Conservation (phyloP, 2,797 vertebrate genomes). For the Arremon aurantiirostris region DNA sequence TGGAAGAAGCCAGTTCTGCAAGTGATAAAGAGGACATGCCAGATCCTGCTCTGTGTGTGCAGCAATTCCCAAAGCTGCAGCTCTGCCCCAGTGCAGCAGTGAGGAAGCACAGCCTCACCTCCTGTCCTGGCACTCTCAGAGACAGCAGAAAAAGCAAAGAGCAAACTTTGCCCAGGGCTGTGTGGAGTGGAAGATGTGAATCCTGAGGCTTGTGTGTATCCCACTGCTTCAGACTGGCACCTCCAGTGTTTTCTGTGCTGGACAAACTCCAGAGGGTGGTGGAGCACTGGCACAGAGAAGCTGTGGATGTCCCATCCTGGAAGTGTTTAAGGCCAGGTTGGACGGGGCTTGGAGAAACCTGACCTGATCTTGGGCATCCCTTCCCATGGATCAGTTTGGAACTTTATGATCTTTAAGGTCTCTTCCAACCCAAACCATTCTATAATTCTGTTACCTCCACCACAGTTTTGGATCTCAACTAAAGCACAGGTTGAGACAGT, state of each 20-base stretch:
- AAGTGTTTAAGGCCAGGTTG: neutral
- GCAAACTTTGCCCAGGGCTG: neutral
- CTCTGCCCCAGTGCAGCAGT: neutral
- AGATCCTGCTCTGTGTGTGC: neutral
- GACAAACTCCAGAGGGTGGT: neutral
- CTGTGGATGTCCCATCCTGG: neutral
- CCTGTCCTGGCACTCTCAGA: neutral
- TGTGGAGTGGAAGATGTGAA: fast-evolving
- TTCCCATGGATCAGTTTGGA: neutral
- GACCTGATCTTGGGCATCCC: neutral
- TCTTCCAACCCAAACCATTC: neutral
- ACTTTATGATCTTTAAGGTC: neutral
- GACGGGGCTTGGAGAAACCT: neutral
- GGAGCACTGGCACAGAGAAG: neutral
- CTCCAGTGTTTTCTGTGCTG: neutral
- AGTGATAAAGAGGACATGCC: constrained; percentile 6
- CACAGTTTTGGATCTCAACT: neutral
- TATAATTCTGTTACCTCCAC: neutral
- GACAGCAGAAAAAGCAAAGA: neutral
- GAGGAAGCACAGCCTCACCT: neutral
- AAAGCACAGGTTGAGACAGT: neutral
- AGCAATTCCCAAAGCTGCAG: neutral
- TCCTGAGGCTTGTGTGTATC: no score
- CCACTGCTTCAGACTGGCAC: neutral
- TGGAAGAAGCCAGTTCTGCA: constrained; percentile 52